Percentiles rank a stretch among this genome's conserved stretches.
Evolutionary conservation across 1,140 invertebrate genomes (phyloP).

Genomic region (Drosophila cardini): DNA sequence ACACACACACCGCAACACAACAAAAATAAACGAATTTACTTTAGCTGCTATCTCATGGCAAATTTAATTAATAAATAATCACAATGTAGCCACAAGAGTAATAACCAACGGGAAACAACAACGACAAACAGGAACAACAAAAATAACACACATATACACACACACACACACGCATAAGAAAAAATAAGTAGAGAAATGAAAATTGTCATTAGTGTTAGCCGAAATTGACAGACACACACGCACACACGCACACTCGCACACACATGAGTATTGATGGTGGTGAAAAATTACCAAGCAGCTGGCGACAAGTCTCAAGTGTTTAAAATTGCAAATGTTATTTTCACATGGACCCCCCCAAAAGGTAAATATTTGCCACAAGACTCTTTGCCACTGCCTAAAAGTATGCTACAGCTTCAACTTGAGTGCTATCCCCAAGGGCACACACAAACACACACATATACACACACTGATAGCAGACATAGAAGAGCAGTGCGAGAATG

Average conservation of each 20-base stretch:
- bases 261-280: slow-evolving; percentile 33
- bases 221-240: slow-evolving; percentile 47
- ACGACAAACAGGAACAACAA: slow-evolving; percentile 2
- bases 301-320: slow-evolving; percentile 75
- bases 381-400: slow-evolving; percentile 38
- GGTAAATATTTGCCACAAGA: slow-evolving; percentile 78
- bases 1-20: neutral
- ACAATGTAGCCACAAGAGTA: slow-evolving; percentile 76
- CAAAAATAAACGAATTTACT: slow-evolving; percentile 45
- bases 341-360: slow-evolving; percentile 67
- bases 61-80: slow-evolving; percentile 84
- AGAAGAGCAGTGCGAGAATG: neutral
- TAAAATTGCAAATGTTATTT: slow-evolving; percentile 83
- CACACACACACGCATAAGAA: too few species aligned
- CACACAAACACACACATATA: slow-evolving; percentile 6
- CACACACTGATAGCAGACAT: neutral
- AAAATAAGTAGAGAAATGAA: slow-evolving; percentile 51
- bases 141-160: slow-evolving; percentile 15
- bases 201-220: slow-evolving; percentile 72
- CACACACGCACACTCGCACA: neutral
- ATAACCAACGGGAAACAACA: slow-evolving; percentile 46
- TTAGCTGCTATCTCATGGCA: slow-evolving; percentile 65
- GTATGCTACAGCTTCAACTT: slow-evolving; percentile 52
- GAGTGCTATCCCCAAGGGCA: slow-evolving; percentile 48
- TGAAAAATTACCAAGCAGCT: slow-evolving; percentile 46